Evolutionary conservation across 2,888 invertebrate species (phyloP), one percentile per base, ranked within the genome.

Genomic region (Tachystola acroxantha): DNA sequence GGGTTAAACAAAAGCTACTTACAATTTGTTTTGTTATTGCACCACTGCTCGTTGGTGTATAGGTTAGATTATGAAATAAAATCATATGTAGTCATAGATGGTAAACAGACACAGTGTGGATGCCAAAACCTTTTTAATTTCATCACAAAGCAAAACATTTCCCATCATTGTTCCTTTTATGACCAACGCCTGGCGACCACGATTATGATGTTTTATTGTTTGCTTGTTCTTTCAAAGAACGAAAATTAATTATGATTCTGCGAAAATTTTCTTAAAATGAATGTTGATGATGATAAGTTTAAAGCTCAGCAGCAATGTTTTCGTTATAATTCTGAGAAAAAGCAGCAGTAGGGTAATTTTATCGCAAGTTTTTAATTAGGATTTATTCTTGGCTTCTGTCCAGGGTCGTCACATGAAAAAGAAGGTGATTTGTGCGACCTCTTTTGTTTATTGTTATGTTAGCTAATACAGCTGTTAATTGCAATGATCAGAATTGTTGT

Each of bases 361-460:
- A 62, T 65, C 53, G 43, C 42, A 30, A 26, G 36, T 49, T 53
- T 53, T 61, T 64, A 59, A 64, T 60, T 63, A 58, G 51, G 36
- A 43, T 45, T 51, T 43, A 39, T 53, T 38, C 22, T 50, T 69
- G 67, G 67, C 64, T 25, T 10, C 32, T 24, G 34, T 61, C 66
- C 64, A 66, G 53, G 52, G 42, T 42, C 49, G 42, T 36, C 42
- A 36, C 37, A 37, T 38, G 44, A 40, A 41, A 36, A 46, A 42
- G 42, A 45, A 47, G 39, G 46, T 44, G 52, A 29, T 49, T 43
- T 45, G 50, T 38, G 36, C 47, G 53, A 53, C 57, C 57, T 57
- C 43, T 48, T 59, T 64, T 48, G 46, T 46, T 52, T 30, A 37
- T 37, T 37, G 36, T 37, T 40, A 46, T n/a, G n/a, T n/a, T n/a